Evolutionary conservation across 2,113 vertebrate genomes (phyloP).

Genomic region (Scomber scombrus): DNA sequence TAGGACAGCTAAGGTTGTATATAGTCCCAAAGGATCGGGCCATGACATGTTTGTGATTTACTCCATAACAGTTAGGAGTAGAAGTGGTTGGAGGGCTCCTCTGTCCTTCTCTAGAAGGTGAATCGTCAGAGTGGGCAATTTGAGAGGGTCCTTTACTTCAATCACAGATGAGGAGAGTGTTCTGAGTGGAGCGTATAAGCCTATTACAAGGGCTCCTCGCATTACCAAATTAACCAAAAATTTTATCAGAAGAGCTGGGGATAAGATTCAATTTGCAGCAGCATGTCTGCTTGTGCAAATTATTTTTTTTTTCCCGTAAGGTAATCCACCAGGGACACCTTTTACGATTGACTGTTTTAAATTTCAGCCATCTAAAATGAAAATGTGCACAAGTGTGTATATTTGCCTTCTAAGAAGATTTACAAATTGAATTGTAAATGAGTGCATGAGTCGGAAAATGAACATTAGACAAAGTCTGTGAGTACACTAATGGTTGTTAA

Average conservation of each 20-base stretch:
- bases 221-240: conserved; percentile 47
- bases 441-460: conserved; percentile 13
- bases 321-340: conserved; percentile 19
- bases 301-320: conserved; percentile 9
- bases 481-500: conserved; percentile 6
- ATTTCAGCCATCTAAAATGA: conserved; percentile 10
- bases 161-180: conserved; percentile 3
- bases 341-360: conserved; percentile 8
- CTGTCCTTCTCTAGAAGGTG: conserved; percentile 79
- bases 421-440: conserved; percentile 40
- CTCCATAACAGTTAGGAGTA: conserved; percentile 68
- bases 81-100: conserved; percentile 73
- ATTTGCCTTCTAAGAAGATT: conserved; percentile 28
- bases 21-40: conserved; percentile 65
- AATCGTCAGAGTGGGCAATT: conserved; percentile 48
- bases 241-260: conserved; percentile 16
- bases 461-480: conserved; percentile 28
- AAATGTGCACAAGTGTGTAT: background rate
- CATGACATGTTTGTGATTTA: conserved; percentile 82
- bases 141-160: conserved; percentile 52
- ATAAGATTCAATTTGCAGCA: conserved; percentile 37
- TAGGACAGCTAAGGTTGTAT: conserved; percentile 72
- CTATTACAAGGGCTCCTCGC: conserved; percentile 20
- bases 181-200: conserved; percentile 19
- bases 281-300: conserved; percentile 33